These are phyloP conservation scores for Pseudeuparius sepicola DNA, from an alignment of 2,888 invertebrate genomes.

Conservation along the genomic window DNA sequence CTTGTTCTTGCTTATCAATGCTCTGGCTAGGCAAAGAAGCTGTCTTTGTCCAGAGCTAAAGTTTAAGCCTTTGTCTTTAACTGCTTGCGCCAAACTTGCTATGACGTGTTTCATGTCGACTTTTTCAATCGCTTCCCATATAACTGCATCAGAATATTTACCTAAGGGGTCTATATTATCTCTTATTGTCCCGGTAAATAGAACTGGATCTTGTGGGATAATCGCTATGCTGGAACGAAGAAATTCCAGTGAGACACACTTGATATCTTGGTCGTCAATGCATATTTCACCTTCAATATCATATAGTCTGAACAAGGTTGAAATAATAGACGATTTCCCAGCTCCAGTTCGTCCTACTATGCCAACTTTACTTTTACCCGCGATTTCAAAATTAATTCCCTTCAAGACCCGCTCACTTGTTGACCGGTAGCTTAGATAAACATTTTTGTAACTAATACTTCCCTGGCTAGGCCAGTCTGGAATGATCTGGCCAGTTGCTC, in stretches of 20 bases:
- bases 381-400: conserved; percentile 43
- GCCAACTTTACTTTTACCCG: conserved; percentile 61
- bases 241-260: conserved; percentile 58
- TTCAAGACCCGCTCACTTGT: conserved; percentile 53
- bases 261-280: conserved; percentile 69
- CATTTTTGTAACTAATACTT: conserved; percentile 52
- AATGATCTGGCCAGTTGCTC: conserved; percentile 15
- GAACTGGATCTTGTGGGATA: conserved; percentile 77
- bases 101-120: conserved; percentile 66
- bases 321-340: conserved; percentile 66
- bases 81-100: conserved; percentile 49
- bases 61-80: conserved; percentile 55
- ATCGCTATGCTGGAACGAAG: conserved; percentile 70
- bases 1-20: conserved; percentile 40
- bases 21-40: conserved; percentile 59
- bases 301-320: conserved; percentile 70
- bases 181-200: conserved; percentile 78
- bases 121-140: conserved; percentile 81
- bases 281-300: conserved; percentile 65
- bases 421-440: conserved; percentile 61
- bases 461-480: conserved; percentile 63
- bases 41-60: conserved; percentile 48
- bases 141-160: conserved; percentile 60
- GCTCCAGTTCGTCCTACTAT: conserved; percentile 76
- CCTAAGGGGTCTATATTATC: conserved; percentile 85